A percentile compares a stretch with the other conserved stretches of the same genome.
phyloP scores from a whole-genome alignment of 2,888 invertebrate genomes.

The Bimastos eiseni region DNA sequence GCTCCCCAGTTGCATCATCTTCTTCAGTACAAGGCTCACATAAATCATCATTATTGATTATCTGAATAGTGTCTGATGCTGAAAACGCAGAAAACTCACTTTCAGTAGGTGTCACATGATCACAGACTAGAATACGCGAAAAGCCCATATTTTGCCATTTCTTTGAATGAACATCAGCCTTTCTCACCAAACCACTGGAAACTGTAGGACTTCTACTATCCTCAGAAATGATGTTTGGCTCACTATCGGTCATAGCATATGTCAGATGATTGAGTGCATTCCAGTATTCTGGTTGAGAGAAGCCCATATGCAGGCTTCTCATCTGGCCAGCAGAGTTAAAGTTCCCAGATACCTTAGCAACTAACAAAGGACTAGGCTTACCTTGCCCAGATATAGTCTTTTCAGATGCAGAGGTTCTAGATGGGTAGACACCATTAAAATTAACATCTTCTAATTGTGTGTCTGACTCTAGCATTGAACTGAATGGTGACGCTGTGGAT shows the following conservation, averaged over 20 bases:
- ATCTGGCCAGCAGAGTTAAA: background rate
- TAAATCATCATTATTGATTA: background rate
- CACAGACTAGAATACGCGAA: conserved; percentile 2
- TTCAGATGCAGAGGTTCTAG: background rate
- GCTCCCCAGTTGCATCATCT: background rate
- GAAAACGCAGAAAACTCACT: background rate
- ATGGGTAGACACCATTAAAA: background rate
- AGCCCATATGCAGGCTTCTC: background rate
- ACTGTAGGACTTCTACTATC: background rate
- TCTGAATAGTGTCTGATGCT: background rate
- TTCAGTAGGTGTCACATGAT: background rate
- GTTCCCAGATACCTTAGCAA: background rate
- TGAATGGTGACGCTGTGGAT: background rate
- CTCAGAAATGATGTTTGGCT: background rate
- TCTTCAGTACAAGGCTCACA: background rate
- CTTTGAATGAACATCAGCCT: background rate
- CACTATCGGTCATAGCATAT: background rate
- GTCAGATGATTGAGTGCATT: background rate
- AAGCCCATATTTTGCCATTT: conserved; percentile 16
- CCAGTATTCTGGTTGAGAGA: conserved; percentile 8
- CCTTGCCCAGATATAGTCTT: background rate
- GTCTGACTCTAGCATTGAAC: background rate
- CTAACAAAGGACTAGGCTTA: background rate
- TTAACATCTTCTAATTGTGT: background rate
- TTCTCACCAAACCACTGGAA: background rate